Evolutionary conservation across 1,140 invertebrate species (phyloP).

Genomic region (Drosophila albomicans): DNA sequence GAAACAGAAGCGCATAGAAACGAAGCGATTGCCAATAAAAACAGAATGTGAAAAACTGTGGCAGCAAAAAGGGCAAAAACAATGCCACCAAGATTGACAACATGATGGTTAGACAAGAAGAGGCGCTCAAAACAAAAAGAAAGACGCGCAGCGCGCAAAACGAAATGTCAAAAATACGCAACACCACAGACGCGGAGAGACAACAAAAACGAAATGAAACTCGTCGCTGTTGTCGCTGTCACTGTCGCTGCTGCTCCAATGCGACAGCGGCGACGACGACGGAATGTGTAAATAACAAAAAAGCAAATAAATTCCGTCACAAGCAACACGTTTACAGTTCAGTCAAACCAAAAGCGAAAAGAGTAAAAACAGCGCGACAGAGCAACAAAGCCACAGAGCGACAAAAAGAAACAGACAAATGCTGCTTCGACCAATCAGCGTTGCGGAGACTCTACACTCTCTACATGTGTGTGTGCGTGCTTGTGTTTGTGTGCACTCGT

Average conservation of each 20-base stretch:
- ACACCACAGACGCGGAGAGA: constrained; percentile 33
- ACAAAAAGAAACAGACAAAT: constrained; percentile 36
- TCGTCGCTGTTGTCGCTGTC: constrained; percentile 27
- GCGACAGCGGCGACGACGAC: constrained; percentile 44
- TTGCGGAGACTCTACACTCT: constrained; percentile 54
- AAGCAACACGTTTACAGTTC: constrained; percentile 71
- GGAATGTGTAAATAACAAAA: constrained; percentile 82
- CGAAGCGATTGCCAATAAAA: constrained; percentile 36
- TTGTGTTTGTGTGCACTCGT: constrained; percentile 33
- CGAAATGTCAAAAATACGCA: constrained; percentile 82
- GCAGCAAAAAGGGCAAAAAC: constrained; percentile 58
- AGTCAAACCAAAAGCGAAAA: constrained; percentile 10
- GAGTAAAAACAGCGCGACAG: constrained; percentile 55
- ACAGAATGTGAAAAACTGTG: constrained; percentile 60
- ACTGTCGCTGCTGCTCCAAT: constrained; percentile 8
- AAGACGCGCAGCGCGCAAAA: constrained; percentile 66
- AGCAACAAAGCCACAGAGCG: constrained; percentile 57
- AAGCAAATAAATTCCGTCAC: constrained; percentile 81
- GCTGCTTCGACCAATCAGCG: constrained; percentile 53
- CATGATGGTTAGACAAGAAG: constrained; percentile 80
- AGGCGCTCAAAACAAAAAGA: constrained; percentile 79
- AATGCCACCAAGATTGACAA: constrained; percentile 82
- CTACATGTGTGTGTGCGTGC: constrained; percentile 29
- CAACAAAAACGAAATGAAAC: constrained; percentile 59
- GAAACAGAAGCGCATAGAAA: constrained; percentile 49